Evolutionary conservation across 1,140 invertebrate genomes (phyloP).

Genomic region (Mactra quadrangularis): DNA sequence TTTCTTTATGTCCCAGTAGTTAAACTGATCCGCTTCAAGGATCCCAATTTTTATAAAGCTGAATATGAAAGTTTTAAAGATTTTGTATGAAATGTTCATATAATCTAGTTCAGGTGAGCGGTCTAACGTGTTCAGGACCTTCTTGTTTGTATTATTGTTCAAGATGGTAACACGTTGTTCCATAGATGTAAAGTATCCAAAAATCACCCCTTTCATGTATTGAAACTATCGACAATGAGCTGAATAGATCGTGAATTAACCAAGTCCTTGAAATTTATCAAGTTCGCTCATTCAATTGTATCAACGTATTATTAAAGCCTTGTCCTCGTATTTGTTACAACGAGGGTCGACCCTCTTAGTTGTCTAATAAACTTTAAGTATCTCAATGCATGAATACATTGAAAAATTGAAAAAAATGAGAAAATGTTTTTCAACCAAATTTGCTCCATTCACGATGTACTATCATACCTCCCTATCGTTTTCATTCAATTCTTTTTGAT

Average conservation of each 20-base stretch:
- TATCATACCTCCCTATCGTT: conserved; percentile 52
- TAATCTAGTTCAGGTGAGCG: no score
- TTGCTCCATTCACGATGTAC: conserved; percentile 8
- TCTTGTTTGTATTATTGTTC: no score
- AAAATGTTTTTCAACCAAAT: conserved; percentile 18
- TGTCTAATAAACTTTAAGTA: conserved; percentile 23
- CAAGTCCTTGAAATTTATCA: conserved; percentile 52
- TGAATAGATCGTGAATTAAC: conserved; percentile 63
- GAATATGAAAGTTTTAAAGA: no score
- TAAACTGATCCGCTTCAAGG: no score
- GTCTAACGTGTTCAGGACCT: no score
- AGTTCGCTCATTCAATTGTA: conserved; percentile 35
- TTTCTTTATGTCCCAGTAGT: no score
- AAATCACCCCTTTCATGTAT: conserved; percentile 63
- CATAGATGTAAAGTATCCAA: conserved; percentile 56
- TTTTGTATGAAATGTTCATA: no score
- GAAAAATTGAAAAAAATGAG: conserved; percentile 5
- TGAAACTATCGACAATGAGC: conserved; percentile 59
- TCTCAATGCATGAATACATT: conserved; percentile 39
- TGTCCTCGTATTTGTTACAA: neutral
- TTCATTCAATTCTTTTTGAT: conserved; percentile 23
- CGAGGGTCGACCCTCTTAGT: conserved; percentile 20
- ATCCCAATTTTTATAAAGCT: no score
- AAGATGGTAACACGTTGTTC: conserved; percentile 59
- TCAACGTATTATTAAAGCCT: conserved; percentile 48